These are phyloP conservation scores for Cotesia chilonis DNA, from an alignment of 1,140 invertebrate species.

Conservation along the genomic window DNA sequence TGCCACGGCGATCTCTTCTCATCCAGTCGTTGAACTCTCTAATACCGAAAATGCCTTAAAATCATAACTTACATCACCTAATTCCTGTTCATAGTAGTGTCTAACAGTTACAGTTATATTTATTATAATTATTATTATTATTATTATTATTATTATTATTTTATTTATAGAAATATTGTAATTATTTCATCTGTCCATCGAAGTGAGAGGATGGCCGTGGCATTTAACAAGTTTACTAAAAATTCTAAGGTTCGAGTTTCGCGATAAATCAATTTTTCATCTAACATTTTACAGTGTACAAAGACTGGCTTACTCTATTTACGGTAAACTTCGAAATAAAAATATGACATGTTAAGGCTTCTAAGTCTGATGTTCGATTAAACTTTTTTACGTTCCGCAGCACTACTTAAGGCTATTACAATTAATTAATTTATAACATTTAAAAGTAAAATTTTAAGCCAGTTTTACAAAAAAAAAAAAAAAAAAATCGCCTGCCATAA, in stretches of 20 bases:
- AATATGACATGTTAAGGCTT: not conserved
- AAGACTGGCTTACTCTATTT: constrained; percentile 20
- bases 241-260: not conserved
- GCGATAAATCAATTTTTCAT: constrained; percentile 8
- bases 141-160: constrained; percentile 1
- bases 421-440: not conserved
- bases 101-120: not conserved
- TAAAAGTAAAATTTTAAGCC: not conserved
- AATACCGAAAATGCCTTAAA: constrained; percentile 6
- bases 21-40: not conserved
- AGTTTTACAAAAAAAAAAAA: constrained; percentile 19
- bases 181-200: constrained; percentile 5
- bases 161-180: not conserved
- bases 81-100: too few relatives aligned
- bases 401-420: too few relatives aligned
- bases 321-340: too few relatives aligned
- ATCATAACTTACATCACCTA: too few relatives aligned
- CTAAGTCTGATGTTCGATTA: too few relatives aligned
- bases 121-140: not conserved
- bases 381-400: too few relatives aligned
- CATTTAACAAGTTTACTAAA: not conserved
- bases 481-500: constrained; percentile 28
- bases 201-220: not conserved
- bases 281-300: constrained; percentile 32
- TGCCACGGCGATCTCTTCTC: constrained; percentile 5